Conservation (phyloP, 1,140 invertebrate species). For the Anadara kagoshimensis region DNA sequence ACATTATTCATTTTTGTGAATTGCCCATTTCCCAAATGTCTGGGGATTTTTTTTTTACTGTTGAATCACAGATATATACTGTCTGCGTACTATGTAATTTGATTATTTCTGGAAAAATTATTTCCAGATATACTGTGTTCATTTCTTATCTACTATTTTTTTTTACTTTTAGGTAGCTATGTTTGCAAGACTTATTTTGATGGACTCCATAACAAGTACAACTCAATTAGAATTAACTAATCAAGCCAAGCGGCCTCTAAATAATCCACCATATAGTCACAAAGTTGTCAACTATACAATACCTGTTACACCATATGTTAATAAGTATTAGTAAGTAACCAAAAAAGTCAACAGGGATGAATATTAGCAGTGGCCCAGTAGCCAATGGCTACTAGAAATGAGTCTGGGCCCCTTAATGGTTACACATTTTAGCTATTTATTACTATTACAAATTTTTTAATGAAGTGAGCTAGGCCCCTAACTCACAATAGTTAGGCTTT, state of each 20-base stretch:
- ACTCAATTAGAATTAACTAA: slow-evolving; percentile 30
- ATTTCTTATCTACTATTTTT: background rate
- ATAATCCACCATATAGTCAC: slow-evolving; percentile 30
- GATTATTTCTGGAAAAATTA: too few relatives aligned
- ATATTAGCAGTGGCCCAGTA: too few relatives aligned
- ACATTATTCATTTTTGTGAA: background rate
- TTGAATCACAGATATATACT: too few relatives aligned
- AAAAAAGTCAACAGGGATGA: too few relatives aligned
- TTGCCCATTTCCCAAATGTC: background rate
- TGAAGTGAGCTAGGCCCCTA: too few relatives aligned
- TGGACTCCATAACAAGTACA: slow-evolving; percentile 33
- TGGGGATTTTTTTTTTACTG: background rate
- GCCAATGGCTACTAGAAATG: too few relatives aligned
- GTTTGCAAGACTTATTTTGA: slow-evolving; percentile 30
- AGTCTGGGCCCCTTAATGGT: too few relatives aligned
- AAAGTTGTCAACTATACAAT: slow-evolving; percentile 33
- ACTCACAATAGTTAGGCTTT: too few relatives aligned
- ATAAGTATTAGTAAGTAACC: slow-evolving; percentile 37
- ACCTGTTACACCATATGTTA: slow-evolving; percentile 29
- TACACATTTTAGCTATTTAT: too few relatives aligned
- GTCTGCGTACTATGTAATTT: too few relatives aligned
- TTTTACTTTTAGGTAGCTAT: slow-evolving; percentile 28
- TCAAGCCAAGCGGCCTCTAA: slow-evolving; percentile 36
- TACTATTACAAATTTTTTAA: too few relatives aligned
- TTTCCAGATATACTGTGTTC: too few relatives aligned